Conservation (phyloP, 2,797 vertebrate genomes). For the Periparus ater region DNA sequence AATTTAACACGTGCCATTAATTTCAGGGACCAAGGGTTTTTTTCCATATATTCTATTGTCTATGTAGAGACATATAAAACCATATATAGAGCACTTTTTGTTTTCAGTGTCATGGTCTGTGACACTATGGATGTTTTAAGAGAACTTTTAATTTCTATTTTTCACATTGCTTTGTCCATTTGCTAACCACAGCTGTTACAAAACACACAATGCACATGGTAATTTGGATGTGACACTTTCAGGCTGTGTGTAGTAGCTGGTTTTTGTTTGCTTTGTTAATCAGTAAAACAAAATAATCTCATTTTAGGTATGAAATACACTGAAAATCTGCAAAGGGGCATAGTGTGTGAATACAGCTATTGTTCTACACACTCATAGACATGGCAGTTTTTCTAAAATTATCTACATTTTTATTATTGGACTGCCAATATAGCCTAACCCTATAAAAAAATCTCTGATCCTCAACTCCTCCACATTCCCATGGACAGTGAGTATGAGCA, state of each 20-base stretch:
- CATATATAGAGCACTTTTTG: not conserved
- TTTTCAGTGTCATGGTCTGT: not conserved
- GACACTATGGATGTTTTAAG: not conserved
- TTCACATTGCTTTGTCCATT: not conserved
- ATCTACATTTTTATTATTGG: not conserved
- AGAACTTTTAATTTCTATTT: not conserved
- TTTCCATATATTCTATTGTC: not conserved
- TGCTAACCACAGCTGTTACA: not conserved
- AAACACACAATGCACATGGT: not conserved
- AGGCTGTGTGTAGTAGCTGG: not conserved
- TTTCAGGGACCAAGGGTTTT: not conserved
- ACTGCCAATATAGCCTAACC: not conserved
- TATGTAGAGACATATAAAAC: not conserved
- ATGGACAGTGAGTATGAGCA: not conserved
- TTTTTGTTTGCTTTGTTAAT: not conserved
- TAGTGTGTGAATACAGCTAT: not conserved
- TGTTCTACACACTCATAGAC: not conserved
- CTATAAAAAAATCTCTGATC: not conserved
- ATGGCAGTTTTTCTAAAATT: not conserved
- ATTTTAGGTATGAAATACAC: not conserved
- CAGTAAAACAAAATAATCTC: not conserved
- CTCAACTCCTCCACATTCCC: not conserved
- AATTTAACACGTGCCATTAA: not conserved
- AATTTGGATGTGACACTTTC: not conserved
- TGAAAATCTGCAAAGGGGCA: not conserved